A percentile compares a stretch with the other conserved stretches of the same genome.
Evolutionary conservation across 2,888 invertebrate genomes (phyloP).

Genomic region (Rhamphomyia laevipes): DNA sequence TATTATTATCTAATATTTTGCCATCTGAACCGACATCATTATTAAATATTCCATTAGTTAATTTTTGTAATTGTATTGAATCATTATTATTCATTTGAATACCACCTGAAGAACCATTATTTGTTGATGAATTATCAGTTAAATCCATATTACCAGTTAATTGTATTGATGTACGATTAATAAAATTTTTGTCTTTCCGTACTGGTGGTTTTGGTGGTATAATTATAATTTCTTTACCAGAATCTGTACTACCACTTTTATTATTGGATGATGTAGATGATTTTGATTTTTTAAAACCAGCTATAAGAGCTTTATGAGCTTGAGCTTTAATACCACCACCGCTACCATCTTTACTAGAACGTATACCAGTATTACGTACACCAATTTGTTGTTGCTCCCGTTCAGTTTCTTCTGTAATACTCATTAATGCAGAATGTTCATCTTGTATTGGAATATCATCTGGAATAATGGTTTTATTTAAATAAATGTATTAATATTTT

Average conservation of each 20-base stretch:
- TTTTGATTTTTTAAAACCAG: slow-evolving; percentile 35
- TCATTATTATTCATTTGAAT: too few relatives aligned
- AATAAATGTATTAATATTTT: too few relatives aligned
- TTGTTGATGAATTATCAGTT: background rate
- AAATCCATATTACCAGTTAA: slow-evolving; percentile 5
- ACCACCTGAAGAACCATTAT: background rate
- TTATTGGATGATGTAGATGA: slow-evolving; percentile 7
- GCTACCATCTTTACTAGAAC: slow-evolving; percentile 34
- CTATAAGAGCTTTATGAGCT: slow-evolving; percentile 36
- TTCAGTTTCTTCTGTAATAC: slow-evolving; percentile 34
- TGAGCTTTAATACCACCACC: slow-evolving; percentile 29
- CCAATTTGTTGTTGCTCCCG: slow-evolving; percentile 22
- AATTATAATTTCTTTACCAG: slow-evolving; percentile 3
- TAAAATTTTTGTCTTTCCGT: slow-evolving; percentile 8
- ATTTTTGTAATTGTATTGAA: too few relatives aligned
- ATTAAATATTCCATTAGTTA: too few relatives aligned
- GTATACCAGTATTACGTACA: slow-evolving; percentile 31
- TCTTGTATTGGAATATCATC: slow-evolving; percentile 82
- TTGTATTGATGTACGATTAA: slow-evolving; percentile 9
- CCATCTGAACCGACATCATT: too few relatives aligned
- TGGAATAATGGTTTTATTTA: slow-evolving; percentile 36
- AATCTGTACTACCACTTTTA: slow-evolving; percentile 15
- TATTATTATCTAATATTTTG: background rate
- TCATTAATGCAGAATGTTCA: slow-evolving; percentile 30
- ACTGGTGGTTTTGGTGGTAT: slow-evolving; percentile 8